Percentiles rank a stretch among this genome's conserved stretches.
These are phyloP conservation scores for Zeuzera pyrina DNA, from an alignment of 2,888 invertebrate genomes.

Conservation along the genomic window DNA sequence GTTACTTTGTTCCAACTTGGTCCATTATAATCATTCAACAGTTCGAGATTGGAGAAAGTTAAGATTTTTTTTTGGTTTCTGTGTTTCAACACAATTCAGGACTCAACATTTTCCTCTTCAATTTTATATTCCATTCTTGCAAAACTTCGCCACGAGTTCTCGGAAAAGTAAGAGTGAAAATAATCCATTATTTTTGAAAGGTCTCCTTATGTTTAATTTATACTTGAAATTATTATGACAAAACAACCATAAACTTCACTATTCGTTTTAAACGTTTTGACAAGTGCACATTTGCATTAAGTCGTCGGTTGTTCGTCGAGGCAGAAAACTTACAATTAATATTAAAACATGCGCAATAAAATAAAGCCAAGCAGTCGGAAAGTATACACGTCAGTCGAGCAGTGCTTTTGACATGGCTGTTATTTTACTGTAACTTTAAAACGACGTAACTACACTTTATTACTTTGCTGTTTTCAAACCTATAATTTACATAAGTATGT, in stretches of 20 bases:
- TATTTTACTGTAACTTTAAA: constrained; percentile 33
- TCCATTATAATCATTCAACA: too few species aligned
- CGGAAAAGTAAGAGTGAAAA: not conserved
- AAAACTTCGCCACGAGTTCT: not conserved
- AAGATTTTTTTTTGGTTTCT: constrained; percentile 1
- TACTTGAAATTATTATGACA: constrained; percentile 3
- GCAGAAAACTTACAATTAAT: constrained; percentile 67
- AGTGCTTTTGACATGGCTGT: constrained; percentile 63
- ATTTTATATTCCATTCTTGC: constrained; percentile 6
- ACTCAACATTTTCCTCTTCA: constrained; percentile 3
- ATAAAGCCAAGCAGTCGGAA: constrained; percentile 63
- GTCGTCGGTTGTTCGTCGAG: constrained; percentile 35
- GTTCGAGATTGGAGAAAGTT: too few species aligned
- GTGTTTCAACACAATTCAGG: constrained; percentile 3
- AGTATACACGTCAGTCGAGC: constrained; percentile 54
- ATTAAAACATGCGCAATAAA: constrained; percentile 69
- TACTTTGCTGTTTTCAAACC: constrained; percentile 16
- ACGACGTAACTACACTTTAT: constrained; percentile 19
- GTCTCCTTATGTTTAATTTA: constrained; percentile 1
- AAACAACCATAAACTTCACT: constrained; percentile 32
- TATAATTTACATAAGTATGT: too few species aligned
- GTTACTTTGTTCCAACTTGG: too few species aligned
- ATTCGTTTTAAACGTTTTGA: constrained; percentile 43
- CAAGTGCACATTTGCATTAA: constrained; percentile 47
- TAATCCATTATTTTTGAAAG: not conserved